Evolutionary conservation across 2,797 vertebrate genomes (phyloP), one percentile per base, ranked within the genome.

Genomic region (Lutjanus campechanus): DNA sequence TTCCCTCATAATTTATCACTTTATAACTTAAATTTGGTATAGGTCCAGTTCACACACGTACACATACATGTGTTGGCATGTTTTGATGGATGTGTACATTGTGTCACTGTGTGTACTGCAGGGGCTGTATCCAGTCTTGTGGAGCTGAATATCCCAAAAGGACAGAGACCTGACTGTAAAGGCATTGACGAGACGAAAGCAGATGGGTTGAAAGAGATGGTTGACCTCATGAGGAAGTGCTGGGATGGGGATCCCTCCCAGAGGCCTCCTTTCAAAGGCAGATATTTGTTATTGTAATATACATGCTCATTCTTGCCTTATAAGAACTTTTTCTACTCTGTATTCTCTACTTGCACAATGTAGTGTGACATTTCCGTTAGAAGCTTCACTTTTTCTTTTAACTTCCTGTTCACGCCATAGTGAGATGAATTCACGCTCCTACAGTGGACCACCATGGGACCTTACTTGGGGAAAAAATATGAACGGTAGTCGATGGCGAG

Each of bases 171-270:
- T 19, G 0, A 0, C 5, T 61, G 58, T 44, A 0, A 69, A 0
- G 2, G 9, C 8, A 55, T 95, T 19, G 69, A 88, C 11, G 9
- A 2, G 25, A 20, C 0, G 1, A 1, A 72, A 6, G 72, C 13
- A 10, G 68, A 85, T 0, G 92, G 91, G 7, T 64, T 94, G 65
- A 7, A 17, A 11, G 86, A 90, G 2, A 12, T 95, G 16, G 36
- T 85, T 29, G 17, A 67, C 0, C 93, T 96, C 66, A 95, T 96
- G 91, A 1, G 46, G 22, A 9, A 0, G 1, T 96, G 94, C 78
- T 96, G 95, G 95, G 8, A 86, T 8, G 0, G 0, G 0, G 0
- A 78, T 7, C 83, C 90, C n/a, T 0, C 1, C 1, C 1, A 56
- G 0, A 94, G 95, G 50, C 94, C 94, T 0, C 0, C 8, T 0